Percentiles rank a stretch among this genome's conserved stretches.
phyloP scores from a whole-genome alignment of 2,113 vertebrate genomes.

The Chrysochloris asiatica region DNA sequence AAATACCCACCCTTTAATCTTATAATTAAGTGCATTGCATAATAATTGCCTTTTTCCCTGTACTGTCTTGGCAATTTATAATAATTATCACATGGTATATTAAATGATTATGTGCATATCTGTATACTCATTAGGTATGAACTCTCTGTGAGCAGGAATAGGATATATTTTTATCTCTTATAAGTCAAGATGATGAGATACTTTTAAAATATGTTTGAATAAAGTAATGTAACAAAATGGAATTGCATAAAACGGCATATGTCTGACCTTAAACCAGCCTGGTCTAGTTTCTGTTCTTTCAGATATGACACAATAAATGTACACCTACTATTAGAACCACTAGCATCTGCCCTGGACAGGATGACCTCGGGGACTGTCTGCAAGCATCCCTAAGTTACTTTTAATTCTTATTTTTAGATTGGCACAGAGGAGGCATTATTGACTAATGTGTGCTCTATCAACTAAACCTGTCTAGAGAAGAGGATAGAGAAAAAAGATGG shows the following conservation, averaged over 20 bases:
- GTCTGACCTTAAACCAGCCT: background rate
- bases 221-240: background rate
- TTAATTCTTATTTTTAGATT: slow-evolving; percentile 1
- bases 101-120: background rate
- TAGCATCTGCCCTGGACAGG: background rate
- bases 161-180: background rate
- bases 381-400: background rate
- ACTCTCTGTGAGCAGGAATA: slow-evolving; percentile 6
- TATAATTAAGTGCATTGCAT: background rate
- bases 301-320: background rate
- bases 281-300: background rate
- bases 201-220: slow-evolving; percentile 27
- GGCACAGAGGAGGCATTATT: background rate
- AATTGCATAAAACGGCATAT: slow-evolving; percentile 8
- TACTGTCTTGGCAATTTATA: background rate
- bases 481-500: background rate
- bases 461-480: background rate
- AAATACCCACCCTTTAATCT: background rate
- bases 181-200: background rate
- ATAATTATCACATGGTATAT: background rate
- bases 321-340: background rate
- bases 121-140: background rate
- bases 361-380: slow-evolving; percentile 34
- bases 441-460: background rate
- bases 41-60: background rate